Conservation (phyloP, 2,113 vertebrate genomes). For the Megaleporinus macrocephalus region DNA sequence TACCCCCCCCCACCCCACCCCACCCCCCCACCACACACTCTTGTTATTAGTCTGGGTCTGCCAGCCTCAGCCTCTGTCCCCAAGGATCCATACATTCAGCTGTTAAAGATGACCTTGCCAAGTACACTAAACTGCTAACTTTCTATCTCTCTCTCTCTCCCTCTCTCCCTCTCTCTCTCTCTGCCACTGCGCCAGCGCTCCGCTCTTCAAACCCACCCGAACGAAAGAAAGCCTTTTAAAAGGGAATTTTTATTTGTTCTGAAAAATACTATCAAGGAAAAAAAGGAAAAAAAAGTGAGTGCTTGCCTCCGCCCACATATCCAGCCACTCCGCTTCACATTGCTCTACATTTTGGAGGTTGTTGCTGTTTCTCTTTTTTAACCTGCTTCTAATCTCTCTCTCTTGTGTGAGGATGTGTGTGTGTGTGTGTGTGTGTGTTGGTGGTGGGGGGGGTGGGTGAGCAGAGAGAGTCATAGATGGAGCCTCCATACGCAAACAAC, state of each 20-base stretch:
- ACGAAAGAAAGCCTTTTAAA: conserved; percentile 52
- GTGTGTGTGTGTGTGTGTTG: conserved; percentile 39
- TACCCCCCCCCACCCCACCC: too few species aligned
- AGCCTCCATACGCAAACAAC: conserved; percentile 53
- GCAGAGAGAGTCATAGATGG: conserved; percentile 27
- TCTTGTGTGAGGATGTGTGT: conserved; percentile 12
- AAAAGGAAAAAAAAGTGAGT: conserved; percentile 16
- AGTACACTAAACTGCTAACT: conserved; percentile 64
- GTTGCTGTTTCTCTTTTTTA: conserved; percentile 34
- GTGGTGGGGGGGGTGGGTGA: too few species aligned
- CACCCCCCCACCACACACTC: too few species aligned
- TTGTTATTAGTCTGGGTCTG: conserved; percentile 64
- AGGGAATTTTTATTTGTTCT: conserved; percentile 56
- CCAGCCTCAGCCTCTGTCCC: conserved; percentile 60
- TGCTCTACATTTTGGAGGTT: conserved; percentile 60
- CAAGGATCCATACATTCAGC: conserved; percentile 63
- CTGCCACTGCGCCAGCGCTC: conserved; percentile 27
- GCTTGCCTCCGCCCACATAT: conserved; percentile 21
- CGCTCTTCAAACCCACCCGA: conserved; percentile 54
- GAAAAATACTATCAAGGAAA: conserved; percentile 59
- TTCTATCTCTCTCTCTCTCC: conserved; percentile 52
- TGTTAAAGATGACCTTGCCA: conserved; percentile 69
- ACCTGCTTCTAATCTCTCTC: conserved; percentile 46
- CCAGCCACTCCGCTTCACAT: conserved; percentile 39
- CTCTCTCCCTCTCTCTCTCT: conserved; percentile 35